Evolutionary conservation across 2,113 vertebrate species (phyloP).

Genomic region (Prolemur simus): DNA sequence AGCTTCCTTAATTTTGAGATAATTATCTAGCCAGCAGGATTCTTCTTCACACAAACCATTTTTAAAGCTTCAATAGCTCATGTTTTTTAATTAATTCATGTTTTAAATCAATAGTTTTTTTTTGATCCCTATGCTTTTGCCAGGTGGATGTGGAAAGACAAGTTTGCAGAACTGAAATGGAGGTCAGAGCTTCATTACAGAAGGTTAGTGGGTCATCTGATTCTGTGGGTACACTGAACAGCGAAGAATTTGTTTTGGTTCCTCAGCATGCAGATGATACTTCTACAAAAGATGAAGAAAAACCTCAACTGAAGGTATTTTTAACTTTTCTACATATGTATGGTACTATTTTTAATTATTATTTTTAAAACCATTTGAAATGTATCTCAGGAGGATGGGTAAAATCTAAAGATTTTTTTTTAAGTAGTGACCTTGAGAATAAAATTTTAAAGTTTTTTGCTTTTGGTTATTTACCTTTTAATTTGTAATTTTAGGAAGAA

Average conservation of each 20-base stretch:
- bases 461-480: slow-evolving; percentile 43
- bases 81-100: not conserved
- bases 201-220: slow-evolving; percentile 91
- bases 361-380: not conserved
- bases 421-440: not conserved
- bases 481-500: slow-evolving; percentile 37
- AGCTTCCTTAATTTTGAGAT: slow-evolving; percentile 24
- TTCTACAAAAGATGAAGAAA: slow-evolving; percentile 88
- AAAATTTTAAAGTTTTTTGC: slow-evolving; percentile 35
- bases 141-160: slow-evolving; percentile 76
- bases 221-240: slow-evolving; percentile 90
- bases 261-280: slow-evolving; percentile 86
- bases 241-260: slow-evolving; percentile 96
- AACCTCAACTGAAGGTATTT: slow-evolving; percentile 92
- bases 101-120: slow-evolving; percentile 6
- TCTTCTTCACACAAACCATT: not conserved
- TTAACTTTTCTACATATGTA: slow-evolving; percentile 14
- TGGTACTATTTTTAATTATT: slow-evolving; percentile 20
- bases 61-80: slow-evolving; percentile 35
- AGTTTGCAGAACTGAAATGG: slow-evolving; percentile 87
- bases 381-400: not conserved
- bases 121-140: slow-evolving; percentile 26
- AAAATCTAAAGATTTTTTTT: not conserved
- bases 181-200: slow-evolving; percentile 89
- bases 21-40: not conserved